phyloP scores from a whole-genome alignment of 1,140 invertebrate species.

The Whitmania pigra region DNA sequence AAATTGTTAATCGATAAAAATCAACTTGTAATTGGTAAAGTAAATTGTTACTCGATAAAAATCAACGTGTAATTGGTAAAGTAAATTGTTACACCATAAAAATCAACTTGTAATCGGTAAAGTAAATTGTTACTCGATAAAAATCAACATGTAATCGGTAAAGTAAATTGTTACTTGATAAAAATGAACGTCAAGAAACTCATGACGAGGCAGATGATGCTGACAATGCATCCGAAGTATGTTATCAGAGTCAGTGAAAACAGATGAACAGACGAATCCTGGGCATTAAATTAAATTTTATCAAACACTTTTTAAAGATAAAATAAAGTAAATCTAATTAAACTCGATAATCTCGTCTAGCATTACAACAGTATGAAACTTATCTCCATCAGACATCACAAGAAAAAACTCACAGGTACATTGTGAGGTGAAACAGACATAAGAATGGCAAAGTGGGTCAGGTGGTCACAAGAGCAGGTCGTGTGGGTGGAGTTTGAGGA shows the following conservation, averaged over 20 bases:
- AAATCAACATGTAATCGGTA: slow-evolving; percentile 41
- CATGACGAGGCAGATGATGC: slow-evolving; percentile 66
- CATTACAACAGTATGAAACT: too few relatives aligned
- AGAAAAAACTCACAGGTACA: neutral
- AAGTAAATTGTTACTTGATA: slow-evolving; percentile 49
- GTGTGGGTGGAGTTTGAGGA: slow-evolving; percentile 45
- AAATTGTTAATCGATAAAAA: slow-evolving; percentile 54
- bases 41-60: slow-evolving; percentile 52
- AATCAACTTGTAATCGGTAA: slow-evolving; percentile 32
- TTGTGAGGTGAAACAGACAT: slow-evolving; percentile 45
- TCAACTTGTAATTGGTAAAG: too few relatives aligned
- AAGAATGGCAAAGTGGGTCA: slow-evolving; percentile 79
- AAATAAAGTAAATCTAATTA: too few relatives aligned
- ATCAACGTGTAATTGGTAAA: slow-evolving; percentile 31
- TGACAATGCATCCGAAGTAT: slow-evolving; percentile 71
- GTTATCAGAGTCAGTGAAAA: slow-evolving; percentile 66
- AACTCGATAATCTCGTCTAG: too few relatives aligned
- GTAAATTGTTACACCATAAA: slow-evolving; percentile 52
- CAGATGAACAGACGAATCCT: slow-evolving; percentile 32
- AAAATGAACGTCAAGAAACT: slow-evolving; percentile 70
- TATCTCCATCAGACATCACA: too few relatives aligned
- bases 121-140: slow-evolving; percentile 51
- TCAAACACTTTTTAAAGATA: too few relatives aligned
- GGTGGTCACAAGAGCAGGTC: slow-evolving; percentile 82
- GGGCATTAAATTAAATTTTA: slow-evolving; percentile 16